phyloP scores from a whole-genome alignment of 2,888 invertebrate species.

The Tetramorium bicarinatum region DNA sequence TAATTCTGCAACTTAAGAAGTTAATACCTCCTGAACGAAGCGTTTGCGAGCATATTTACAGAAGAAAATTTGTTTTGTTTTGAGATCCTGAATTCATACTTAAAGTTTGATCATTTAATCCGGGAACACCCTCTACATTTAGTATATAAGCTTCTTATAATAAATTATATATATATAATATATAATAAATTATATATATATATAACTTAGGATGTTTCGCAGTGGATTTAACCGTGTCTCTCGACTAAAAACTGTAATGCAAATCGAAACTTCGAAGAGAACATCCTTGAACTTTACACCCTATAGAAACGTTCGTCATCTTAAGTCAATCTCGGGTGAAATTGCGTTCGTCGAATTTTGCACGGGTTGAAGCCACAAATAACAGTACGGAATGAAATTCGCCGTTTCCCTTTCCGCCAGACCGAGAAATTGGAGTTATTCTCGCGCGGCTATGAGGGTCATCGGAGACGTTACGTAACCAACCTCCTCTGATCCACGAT shows the following conservation, averaged over 20 bases:
- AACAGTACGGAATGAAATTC: background rate
- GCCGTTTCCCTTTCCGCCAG: background rate
- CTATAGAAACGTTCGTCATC: background rate
- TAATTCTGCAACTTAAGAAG: too few species aligned
- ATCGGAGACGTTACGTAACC: slow-evolving; percentile 19
- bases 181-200: background rate
- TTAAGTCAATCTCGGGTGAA: background rate
- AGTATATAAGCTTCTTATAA: background rate
- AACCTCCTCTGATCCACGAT: background rate
- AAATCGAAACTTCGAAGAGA: background rate
- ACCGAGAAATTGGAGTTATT: slow-evolving; percentile 43
- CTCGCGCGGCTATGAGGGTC: slow-evolving; percentile 7
- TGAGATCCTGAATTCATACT: too few species aligned
- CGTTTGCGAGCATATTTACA: too few species aligned
- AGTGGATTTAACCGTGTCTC: background rate
- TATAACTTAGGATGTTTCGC: background rate
- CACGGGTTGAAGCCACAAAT: background rate
- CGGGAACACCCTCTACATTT: too few species aligned
- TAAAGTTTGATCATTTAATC: too few species aligned
- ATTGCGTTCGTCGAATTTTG: background rate
- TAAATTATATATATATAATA: background rate
- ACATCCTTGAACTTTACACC: background rate
- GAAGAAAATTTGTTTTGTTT: too few species aligned
- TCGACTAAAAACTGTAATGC: background rate
- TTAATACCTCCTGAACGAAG: too few species aligned